A percentile compares a stretch with the other conserved stretches of the same genome.
These are phyloP conservation scores for Eristalis intricaria DNA, from an alignment of 2,888 invertebrate species.

Conservation along the genomic window DNA sequence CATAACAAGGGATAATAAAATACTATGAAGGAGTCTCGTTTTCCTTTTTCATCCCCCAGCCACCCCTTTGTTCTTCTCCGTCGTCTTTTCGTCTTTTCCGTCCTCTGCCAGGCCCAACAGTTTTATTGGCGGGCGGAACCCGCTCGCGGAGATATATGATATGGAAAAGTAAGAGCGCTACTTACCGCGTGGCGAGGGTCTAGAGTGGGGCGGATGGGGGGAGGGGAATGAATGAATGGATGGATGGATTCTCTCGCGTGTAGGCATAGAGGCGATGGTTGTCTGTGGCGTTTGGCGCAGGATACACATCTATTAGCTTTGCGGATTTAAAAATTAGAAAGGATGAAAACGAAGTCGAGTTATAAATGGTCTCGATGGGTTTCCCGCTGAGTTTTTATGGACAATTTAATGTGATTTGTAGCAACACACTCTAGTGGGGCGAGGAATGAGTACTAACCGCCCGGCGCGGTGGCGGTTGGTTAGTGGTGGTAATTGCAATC, in stretches of 20 bases:
- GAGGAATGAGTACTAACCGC: neutral
- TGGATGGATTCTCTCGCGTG: conserved; percentile 48
- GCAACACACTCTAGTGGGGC: neutral
- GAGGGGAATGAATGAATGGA: neutral
- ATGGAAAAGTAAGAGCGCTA: conserved; percentile 66
- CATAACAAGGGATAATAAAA: conserved; percentile 64
- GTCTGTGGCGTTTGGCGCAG: neutral
- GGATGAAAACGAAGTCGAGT: conserved; percentile 48
- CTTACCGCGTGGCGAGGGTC: conserved; percentile 14
- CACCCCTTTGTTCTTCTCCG: neutral
- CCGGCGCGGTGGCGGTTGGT: neutral
- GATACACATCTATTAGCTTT: conserved; percentile 37
- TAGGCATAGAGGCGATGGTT: conserved; percentile 4
- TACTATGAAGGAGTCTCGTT: conserved; percentile 44
- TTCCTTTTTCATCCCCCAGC: neutral
- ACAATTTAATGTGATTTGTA: conserved; percentile 68
- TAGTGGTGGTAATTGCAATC: conserved; percentile 12
- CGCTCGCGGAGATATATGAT: conserved; percentile 60
- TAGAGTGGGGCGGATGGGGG: neutral
- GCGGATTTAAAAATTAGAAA: conserved; percentile 62
- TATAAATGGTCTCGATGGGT: conserved; percentile 63
- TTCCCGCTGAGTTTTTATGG: conserved; percentile 62
- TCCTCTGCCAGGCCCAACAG: neutral
- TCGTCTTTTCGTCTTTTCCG: too few relatives aligned
- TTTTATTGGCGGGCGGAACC: conserved; percentile 63